Evolutionary conservation across 1,140 invertebrate genomes (phyloP).

Genomic region (Aphis gossypii): DNA sequence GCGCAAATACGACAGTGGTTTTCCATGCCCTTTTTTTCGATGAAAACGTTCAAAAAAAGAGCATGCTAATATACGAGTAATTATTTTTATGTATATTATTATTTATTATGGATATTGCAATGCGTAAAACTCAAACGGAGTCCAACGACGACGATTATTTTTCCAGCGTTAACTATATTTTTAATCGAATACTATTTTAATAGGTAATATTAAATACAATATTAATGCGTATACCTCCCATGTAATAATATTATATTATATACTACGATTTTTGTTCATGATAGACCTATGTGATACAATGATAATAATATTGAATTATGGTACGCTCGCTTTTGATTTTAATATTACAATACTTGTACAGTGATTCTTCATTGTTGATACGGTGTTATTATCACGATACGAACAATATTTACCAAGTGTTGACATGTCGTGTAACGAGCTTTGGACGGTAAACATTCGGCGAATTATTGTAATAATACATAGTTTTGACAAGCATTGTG

Average conservation of each 20-base stretch:
- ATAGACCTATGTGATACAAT: not conserved
- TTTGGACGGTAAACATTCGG: not conserved
- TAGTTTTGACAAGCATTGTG: constrained; percentile 44
- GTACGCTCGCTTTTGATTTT: not conserved
- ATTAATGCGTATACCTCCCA: no score
- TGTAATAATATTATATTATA: not conserved
- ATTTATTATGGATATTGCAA: not conserved
- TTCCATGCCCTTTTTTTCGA: not conserved
- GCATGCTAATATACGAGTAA: not conserved
- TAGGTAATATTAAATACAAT: not conserved
- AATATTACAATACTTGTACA: not conserved
- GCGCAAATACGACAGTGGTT: not conserved
- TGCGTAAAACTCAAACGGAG: not conserved
- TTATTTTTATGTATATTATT: not conserved
- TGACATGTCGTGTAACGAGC: not conserved
- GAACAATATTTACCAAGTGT: not conserved
- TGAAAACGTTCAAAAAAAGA: not conserved
- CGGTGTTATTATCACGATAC: not conserved
- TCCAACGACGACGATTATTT: not conserved
- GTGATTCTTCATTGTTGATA: not conserved
- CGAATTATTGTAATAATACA: not conserved
- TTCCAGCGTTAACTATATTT: not conserved
- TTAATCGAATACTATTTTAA: not conserved
- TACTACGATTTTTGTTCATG: no score
- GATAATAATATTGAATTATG: not conserved